Base-by-base conservation (phyloP, 2,797 vertebrate genomes). In the Rhynchonycteris naso region DNA sequence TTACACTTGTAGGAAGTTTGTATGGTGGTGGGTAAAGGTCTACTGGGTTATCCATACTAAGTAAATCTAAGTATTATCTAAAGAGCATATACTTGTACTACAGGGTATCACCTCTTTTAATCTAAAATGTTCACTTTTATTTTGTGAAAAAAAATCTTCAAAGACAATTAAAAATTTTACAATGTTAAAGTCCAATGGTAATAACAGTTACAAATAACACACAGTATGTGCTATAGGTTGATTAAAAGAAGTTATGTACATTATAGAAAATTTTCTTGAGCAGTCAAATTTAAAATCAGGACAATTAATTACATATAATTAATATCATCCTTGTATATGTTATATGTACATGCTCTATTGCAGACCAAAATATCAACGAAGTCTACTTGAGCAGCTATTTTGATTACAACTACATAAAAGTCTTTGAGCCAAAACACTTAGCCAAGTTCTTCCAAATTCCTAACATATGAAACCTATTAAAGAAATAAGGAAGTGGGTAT, bases 111-210 rank as follows among this genome's bases (percentile, higher is more conserved):
- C n/a, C 2, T 54, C 26, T 92, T 30, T 68, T 47, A 5, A 28
- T 35, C 8, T 14, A 52, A 79, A 78, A 19, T 38, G 8, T 22
- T 72, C 22, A 72, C 50, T 79, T 79, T 90, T 14, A 74, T 21
- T 82, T 68, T 72, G 4, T 52, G 47, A 43, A 43, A 81, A 81
- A 63, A 82, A 66, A n/a, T 93, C 24, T 69, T 76, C n/a, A 69
- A 83, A 68, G 30, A 76, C 9, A 75, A 61, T 4, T 59, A 8
- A n/a, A n/a, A 43, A 52, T 33, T 75, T 82, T 69, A 26, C 38
- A 7, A 28, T 52, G 24, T 84, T 16, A 6, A 38, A 59, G 33
- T n/a, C 66, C 26, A 66, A 7, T 72, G 0, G 11, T 13, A 91
- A 33, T 28, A 15, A 11, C 43, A 71, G 43, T 54, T 61, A 43